Evolutionary conservation across 2,113 vertebrate species (phyloP).

Genomic region (Cebus imitator): DNA sequence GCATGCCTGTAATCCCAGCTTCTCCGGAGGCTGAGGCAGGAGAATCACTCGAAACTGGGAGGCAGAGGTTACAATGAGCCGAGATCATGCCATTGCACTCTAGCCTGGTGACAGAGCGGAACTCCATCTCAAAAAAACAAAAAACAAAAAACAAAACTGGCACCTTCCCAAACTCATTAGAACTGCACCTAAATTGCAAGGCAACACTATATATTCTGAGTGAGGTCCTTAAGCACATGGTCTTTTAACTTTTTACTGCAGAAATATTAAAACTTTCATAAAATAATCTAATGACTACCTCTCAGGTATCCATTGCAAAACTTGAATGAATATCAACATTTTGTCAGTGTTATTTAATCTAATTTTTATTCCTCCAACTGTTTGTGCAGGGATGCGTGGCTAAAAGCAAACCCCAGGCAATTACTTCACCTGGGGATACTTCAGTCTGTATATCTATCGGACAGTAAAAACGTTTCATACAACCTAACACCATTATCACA

Average conservation of each 20-base stretch:
- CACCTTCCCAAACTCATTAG: not conserved
- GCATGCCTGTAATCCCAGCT: too few species aligned
- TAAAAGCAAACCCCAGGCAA: not conserved
- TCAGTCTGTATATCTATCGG: not conserved
- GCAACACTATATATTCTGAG: not conserved
- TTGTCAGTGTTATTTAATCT: not conserved
- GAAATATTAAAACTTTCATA: slow-evolving; percentile 29
- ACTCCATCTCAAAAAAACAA: too few species aligned
- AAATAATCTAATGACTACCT: not conserved
- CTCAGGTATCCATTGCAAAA: not conserved
- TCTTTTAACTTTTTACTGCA: not conserved
- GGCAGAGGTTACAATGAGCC: too few species aligned
- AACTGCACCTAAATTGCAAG: not conserved
- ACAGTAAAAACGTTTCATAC: not conserved
- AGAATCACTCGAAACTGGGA: too few species aligned
- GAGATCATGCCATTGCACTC: too few species aligned
- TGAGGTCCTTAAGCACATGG: not conserved
- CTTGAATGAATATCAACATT: not conserved
- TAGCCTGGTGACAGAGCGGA: too few species aligned
- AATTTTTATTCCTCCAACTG: not conserved
- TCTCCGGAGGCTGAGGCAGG: too few species aligned
- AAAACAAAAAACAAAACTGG: not conserved
- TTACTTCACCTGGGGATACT: not conserved
- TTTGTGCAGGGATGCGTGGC: not conserved
- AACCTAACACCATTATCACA: not conserved